Evolutionary conservation across 2,888 invertebrate species (phyloP).

Genomic region (Sceliomorpha sp.): DNA sequence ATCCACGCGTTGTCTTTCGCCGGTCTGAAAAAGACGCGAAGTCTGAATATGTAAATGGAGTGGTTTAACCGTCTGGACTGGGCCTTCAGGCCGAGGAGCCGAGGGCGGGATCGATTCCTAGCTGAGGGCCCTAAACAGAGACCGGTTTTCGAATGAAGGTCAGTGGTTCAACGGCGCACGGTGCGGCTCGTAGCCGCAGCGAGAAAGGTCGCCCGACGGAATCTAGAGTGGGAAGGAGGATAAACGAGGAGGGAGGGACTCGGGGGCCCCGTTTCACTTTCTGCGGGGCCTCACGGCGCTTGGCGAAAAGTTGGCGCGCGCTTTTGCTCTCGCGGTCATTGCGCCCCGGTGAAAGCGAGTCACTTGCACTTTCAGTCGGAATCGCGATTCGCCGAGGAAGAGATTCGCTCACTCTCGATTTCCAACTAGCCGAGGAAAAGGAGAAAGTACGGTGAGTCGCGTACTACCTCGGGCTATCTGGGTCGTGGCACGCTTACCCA

Average conservation of each 20-base stretch:
- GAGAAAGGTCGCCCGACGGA: conserved; percentile 11
- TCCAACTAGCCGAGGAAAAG: conserved; percentile 52
- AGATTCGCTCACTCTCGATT: conserved; percentile 59
- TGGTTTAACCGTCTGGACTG: conserved; percentile 58
- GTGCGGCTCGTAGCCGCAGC: conserved; percentile 12
- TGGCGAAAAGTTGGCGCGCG: conserved; percentile 22
- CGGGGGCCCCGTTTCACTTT: conserved; percentile 59
- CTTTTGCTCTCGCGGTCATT: conserved; percentile 26
- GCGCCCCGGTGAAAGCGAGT: conserved; percentile 52
- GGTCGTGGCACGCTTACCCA: conserved; percentile 68
- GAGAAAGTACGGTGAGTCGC: conserved; percentile 62
- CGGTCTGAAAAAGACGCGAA: no score
- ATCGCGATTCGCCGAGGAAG: conserved; percentile 34
- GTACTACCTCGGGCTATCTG: conserved; percentile 45
- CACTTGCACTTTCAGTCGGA: conserved; percentile 60
- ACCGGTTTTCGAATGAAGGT: conserved; percentile 79
- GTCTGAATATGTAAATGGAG: conserved; percentile 40
- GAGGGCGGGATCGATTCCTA: conserved; percentile 63
- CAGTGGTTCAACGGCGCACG: conserved; percentile 75
- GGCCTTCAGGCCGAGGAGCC: conserved; percentile 55
- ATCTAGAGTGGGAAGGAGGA: conserved; percentile 9
- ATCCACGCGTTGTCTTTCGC: no score
- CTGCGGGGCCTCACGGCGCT: conserved; percentile 45
- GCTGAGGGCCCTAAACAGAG: conserved; percentile 67
- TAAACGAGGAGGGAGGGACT: conserved; percentile 16